A percentile compares a stretch with the other conserved stretches of the same genome.
Conservation (phyloP, 2,113 vertebrate species). For the Dasyurus viverrinus region DNA sequence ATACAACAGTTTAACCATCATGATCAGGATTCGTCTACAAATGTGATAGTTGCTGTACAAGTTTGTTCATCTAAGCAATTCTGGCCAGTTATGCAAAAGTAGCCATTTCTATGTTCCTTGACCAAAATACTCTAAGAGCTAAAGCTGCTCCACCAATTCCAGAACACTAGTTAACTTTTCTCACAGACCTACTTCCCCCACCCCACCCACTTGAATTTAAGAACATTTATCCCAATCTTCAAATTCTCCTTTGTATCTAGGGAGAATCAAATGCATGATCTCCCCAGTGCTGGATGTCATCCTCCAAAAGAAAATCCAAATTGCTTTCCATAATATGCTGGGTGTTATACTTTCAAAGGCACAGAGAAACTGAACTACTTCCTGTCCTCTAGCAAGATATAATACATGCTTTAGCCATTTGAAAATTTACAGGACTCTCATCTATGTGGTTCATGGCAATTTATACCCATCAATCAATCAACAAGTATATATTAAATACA, state of each 20-base stretch:
- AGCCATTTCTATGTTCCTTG: conserved; percentile 13
- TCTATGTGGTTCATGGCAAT: conserved; percentile 3
- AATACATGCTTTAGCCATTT: not conserved
- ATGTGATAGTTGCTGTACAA: not conserved
- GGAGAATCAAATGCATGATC: not conserved
- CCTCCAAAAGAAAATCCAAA: conserved; percentile 43
- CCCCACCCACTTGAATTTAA: conserved; percentile 30
- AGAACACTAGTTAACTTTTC: not conserved
- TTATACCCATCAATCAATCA: not conserved
- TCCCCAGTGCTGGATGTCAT: not conserved
- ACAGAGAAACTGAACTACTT: not conserved
- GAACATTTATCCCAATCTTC: conserved; percentile 10
- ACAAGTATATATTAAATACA: not conserved
- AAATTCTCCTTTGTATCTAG: conserved; percentile 12
- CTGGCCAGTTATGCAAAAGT: not conserved
- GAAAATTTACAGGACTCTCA: conserved; percentile 24
- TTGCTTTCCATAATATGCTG: not conserved
- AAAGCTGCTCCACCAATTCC: conserved; percentile 15
- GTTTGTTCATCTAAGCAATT: not conserved
- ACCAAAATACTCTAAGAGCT: conserved; percentile 5
- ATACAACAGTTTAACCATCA: not conserved
- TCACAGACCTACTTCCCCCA: not conserved
- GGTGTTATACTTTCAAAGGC: not conserved
- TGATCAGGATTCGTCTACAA: conserved; percentile 9
- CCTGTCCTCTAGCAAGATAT: conserved; percentile 2